These are phyloP conservation scores for Chondrilla cf. caribensis DNA, from an alignment of 37 sponge, comb jelly and placozoan genomes.

Conservation along the genomic window DNA sequence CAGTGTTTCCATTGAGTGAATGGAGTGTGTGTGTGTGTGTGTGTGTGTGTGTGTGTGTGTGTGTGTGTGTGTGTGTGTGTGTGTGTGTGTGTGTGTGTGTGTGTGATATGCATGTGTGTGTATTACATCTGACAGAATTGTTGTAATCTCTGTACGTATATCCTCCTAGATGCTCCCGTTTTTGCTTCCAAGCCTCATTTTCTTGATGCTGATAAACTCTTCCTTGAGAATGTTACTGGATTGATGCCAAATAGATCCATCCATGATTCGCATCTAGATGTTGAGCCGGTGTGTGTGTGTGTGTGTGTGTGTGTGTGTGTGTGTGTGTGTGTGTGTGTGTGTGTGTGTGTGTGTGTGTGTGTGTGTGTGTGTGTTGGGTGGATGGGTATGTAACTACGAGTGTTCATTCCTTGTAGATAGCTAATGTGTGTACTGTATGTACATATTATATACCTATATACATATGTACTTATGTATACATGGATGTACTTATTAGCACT, in stretches of 20 bases:
- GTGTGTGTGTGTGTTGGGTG: background rate
- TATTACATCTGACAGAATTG: too few relatives aligned
- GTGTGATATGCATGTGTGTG: slow-evolving; percentile 1
- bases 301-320: slow-evolving; percentile 13
- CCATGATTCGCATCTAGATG: slow-evolving; percentile 73
- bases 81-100: slow-evolving; percentile 21
- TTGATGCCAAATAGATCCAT: slow-evolving; percentile 30
- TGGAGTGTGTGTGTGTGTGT: slow-evolving; percentile 1
- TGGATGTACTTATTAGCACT: too few relatives aligned
- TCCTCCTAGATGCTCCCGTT: slow-evolving; percentile 57
- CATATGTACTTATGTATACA: too few relatives aligned
- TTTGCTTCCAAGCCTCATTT: slow-evolving; percentile 91
- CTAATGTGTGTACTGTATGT: too few relatives aligned
- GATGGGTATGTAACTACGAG: background rate
- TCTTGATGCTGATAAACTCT: slow-evolving; percentile 74
- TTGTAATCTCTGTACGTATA: too few relatives aligned
- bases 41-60: background rate
- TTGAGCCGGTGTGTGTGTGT: slow-evolving; percentile 55
- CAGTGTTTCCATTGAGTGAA: slow-evolving; percentile 53
- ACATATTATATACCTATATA: too few relatives aligned
- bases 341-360: background rate
- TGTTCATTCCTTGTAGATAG: background rate
- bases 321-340: background rate
- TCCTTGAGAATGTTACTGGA: slow-evolving; percentile 54
- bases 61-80: slow-evolving; percentile 6